phyloP scores from a whole-genome alignment of 2,113 vertebrate genomes.

The Eurypyga helias region DNA sequence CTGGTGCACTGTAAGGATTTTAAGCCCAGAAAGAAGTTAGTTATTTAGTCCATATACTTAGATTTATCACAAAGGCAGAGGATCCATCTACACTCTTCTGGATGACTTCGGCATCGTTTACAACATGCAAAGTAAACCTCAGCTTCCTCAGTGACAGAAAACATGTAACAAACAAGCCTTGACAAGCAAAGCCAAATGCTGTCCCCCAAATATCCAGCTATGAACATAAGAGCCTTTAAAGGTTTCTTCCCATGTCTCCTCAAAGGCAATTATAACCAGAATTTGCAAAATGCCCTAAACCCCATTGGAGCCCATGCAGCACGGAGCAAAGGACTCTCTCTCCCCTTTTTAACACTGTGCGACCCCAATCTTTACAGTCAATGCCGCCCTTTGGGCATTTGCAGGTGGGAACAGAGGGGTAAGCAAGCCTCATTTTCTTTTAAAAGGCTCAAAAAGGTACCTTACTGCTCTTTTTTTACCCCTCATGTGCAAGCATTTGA shows the following conservation, averaged over 20 bases:
- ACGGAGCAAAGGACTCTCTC: neutral
- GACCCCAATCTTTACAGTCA: neutral
- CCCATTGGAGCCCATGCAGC: neutral
- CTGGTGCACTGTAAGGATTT: conserved; percentile 37
- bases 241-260: rapidly evolving
- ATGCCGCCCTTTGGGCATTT: neutral
- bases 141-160: neutral
- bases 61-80: conserved; percentile 28
- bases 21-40: conserved; percentile 45
- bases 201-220: neutral
- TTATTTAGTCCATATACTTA: conserved; percentile 55
- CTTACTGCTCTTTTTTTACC: neutral
- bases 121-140: neutral
- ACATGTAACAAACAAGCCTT: neutral
- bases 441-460: neutral
- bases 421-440: neutral
- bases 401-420: neutral
- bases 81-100: neutral
- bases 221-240: neutral
- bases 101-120: neutral
- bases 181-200: neutral
- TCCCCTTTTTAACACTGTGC: rapidly evolving
- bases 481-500: neutral
- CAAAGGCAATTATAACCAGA: neutral
- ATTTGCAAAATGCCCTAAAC: neutral